Evolutionary conservation across 1,140 invertebrate species (phyloP).

Genomic region (Portunus trituberculatus): DNA sequence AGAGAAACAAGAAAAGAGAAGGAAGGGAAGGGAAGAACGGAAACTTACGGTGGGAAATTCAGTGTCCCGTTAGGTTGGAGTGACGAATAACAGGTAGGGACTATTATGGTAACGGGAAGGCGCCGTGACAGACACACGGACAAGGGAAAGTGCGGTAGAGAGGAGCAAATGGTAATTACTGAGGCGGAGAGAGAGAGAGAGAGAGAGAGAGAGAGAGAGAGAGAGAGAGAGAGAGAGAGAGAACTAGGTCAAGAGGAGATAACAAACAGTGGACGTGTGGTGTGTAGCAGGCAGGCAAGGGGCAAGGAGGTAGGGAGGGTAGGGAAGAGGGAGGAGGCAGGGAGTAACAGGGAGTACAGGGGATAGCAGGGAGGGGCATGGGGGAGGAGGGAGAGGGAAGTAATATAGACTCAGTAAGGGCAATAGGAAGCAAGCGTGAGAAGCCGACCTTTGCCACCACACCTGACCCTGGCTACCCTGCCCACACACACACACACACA

Average conservation of each 20-base stretch:
- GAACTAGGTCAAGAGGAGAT: conserved; percentile 3
- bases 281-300: neutral
- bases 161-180: neutral
- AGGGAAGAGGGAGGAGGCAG: neutral
- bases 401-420: neutral
- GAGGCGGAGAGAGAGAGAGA: neutral
- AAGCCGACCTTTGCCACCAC: neutral
- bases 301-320: neutral
- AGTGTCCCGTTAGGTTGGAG: too few relatives aligned
- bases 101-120: too few relatives aligned
- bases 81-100: too few relatives aligned
- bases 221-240: neutral
- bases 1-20: too few relatives aligned
- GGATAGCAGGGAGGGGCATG: too few relatives aligned
- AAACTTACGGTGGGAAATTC: too few relatives aligned
- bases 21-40: too few relatives aligned
- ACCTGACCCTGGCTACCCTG: neutral
- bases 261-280: neutral
- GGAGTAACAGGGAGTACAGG: too few relatives aligned
- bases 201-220: conserved; percentile 20
- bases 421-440: neutral
- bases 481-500: neutral
- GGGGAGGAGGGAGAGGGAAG: neutral
- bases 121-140: too few relatives aligned
- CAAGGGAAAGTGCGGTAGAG: neutral